Evolutionary conservation across 1,140 invertebrate species (phyloP).

Genomic region (Drosophila santomea): DNA sequence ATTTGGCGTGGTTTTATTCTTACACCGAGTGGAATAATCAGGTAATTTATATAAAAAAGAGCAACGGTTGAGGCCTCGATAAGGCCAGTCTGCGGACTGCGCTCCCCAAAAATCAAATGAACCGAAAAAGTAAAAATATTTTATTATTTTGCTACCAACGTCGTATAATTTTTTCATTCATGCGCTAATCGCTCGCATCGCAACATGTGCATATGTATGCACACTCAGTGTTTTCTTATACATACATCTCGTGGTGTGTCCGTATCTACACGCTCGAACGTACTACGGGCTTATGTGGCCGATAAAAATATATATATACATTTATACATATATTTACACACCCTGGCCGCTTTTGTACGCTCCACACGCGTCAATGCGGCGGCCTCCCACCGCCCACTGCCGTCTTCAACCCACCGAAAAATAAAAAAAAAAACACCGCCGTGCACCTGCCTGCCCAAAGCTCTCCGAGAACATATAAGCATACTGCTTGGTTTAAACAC

Average conservation of each 20-base stretch:
- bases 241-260: slow-evolving; percentile 29
- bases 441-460: slow-evolving; percentile 23
- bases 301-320: slow-evolving; percentile 50
- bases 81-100: slow-evolving; percentile 6
- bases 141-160: slow-evolving; percentile 44
- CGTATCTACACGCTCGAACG: slow-evolving; percentile 33
- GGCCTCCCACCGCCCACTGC: slow-evolving; percentile 20
- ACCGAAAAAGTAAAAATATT: slow-evolving; percentile 36
- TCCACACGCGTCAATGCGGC: slow-evolving; percentile 64
- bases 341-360: slow-evolving; percentile 41
- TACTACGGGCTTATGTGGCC: slow-evolving; percentile 43
- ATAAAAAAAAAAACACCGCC: background rate
- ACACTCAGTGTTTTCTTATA: slow-evolving; percentile 28
- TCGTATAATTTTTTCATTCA: slow-evolving; percentile 78
- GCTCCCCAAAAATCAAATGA: slow-evolving; percentile 6
- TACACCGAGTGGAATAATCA: slow-evolving; percentile 54
- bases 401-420: background rate
- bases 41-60: slow-evolving; percentile 39
- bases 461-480: slow-evolving; percentile 29
- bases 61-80: slow-evolving; percentile 39
- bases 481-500: slow-evolving; percentile 55
- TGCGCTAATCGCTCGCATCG: slow-evolving; percentile 67
- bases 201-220: background rate
- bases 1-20: slow-evolving; percentile 49
- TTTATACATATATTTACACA: slow-evolving; percentile 54